These are phyloP conservation scores for Cremastinae sp. DNA, from an alignment of 2,888 invertebrate genomes.

Conservation along the genomic window DNA sequence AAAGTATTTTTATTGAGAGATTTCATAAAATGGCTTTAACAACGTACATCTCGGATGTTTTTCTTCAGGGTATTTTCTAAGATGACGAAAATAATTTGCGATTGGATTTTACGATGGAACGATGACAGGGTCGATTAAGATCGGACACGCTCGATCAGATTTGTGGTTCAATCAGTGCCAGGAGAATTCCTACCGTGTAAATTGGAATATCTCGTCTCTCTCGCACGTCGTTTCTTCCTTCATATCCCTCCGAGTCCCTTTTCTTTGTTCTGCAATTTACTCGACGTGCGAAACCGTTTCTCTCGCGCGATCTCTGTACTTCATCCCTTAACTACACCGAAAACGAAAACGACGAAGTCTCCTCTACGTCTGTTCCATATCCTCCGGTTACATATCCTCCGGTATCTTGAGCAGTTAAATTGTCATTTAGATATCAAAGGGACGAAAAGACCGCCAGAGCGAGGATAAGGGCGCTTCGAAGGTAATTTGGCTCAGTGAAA, in stretches of 20 bases:
- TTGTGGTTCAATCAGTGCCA: constrained; percentile 24
- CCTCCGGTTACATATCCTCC: constrained; percentile 53
- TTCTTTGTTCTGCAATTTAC: constrained; percentile 54
- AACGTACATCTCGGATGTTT: no score
- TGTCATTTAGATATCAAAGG: constrained; percentile 81
- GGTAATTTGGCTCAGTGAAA: constrained; percentile 80
- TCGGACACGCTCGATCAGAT: constrained; percentile 31
- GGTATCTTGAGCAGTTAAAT: constrained; percentile 78
- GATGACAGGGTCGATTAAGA: constrained; percentile 28
- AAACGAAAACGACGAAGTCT: constrained; percentile 46
- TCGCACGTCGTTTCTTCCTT: not conserved
- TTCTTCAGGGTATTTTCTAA: not conserved
- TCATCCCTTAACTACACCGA: constrained; percentile 41
- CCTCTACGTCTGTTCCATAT: constrained; percentile 45
- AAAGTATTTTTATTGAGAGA: no score
- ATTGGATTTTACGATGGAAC: constrained; percentile 21
- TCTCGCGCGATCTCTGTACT: constrained; percentile 19
- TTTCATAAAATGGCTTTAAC: no score
- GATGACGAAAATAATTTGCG: constrained; percentile 32
- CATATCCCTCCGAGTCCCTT: constrained; percentile 2
- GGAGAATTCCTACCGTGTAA: constrained; percentile 18
- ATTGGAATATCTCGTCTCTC: constrained; percentile 18
- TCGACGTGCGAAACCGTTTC: constrained; percentile 44
- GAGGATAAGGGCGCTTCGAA: constrained; percentile 77
- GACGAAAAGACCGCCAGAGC: constrained; percentile 74